Conservation (phyloP, 2,113 vertebrate species). For the Zosterops pallidus region DNA sequence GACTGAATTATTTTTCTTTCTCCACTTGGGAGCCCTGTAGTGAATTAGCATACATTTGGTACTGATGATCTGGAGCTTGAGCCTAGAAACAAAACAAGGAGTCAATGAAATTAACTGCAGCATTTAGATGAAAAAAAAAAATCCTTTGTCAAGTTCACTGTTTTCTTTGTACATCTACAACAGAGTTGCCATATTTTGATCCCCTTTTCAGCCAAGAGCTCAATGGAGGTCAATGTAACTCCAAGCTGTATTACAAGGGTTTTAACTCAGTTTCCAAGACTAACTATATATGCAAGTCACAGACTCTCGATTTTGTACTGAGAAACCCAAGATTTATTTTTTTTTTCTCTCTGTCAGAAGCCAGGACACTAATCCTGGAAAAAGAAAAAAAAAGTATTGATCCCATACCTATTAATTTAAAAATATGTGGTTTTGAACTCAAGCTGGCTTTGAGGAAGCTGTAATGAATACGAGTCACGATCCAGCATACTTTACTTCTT, state of each 20-base stretch:
- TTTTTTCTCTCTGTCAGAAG: neutral
- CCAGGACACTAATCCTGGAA: neutral
- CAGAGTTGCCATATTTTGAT: neutral
- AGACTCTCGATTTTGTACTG: neutral
- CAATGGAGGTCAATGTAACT: neutral
- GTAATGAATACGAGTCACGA: constrained; percentile 18
- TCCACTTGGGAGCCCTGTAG: neutral
- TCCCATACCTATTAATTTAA: constrained; percentile 30
- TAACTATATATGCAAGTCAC: neutral
- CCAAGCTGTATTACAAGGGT: neutral
- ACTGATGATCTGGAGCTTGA: neutral
- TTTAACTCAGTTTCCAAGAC: neutral
- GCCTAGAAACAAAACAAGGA: neutral
- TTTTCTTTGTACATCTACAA: neutral
- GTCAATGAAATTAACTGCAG: neutral
- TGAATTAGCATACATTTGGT: neutral
- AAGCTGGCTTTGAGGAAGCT: neutral
- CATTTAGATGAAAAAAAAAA: neutral
- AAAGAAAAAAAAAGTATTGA: constrained; percentile 5
- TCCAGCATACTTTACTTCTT: neutral
- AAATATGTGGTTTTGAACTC: constrained; percentile 32
- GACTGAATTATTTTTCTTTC: neutral
- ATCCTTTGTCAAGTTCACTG: neutral
- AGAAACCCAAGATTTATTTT: neutral
- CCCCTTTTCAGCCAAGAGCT: neutral